Percentiles rank a stretch among this genome's conserved stretches.
Evolutionary conservation across 2,797 vertebrate genomes (phyloP).

Genomic region (Ataeniobius toweri): DNA sequence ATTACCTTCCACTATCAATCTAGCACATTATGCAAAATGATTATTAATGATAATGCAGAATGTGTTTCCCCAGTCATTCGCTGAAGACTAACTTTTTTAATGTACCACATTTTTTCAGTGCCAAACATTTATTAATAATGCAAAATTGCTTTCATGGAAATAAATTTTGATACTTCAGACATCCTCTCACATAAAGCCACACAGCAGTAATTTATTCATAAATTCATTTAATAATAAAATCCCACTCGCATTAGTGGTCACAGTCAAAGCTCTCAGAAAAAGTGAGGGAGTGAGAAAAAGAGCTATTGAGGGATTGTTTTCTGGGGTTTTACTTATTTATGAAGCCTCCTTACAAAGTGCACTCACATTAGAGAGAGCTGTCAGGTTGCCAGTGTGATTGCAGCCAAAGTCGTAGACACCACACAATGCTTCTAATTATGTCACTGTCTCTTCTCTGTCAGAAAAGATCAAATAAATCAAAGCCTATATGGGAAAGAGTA

Average conservation of each 20-base stretch:
- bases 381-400: constrained; percentile 63
- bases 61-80: constrained; percentile 39
- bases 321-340: constrained; percentile 72
- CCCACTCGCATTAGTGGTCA: constrained; percentile 38
- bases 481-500: constrained; percentile 68
- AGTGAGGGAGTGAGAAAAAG: constrained; percentile 36
- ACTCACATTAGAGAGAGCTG: constrained; percentile 66
- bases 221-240: constrained; percentile 65
- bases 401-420: constrained; percentile 56
- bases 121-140: constrained; percentile 64
- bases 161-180: constrained; percentile 37
- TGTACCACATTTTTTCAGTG: constrained; percentile 50
- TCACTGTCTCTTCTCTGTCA: constrained; percentile 67
- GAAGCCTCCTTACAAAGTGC: constrained; percentile 46
- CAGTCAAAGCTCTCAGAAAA: constrained; percentile 44
- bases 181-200: constrained; percentile 39
- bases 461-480: constrained; percentile 74
- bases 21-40: constrained; percentile 55
- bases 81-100: constrained; percentile 64
- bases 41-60: constrained; percentile 70
- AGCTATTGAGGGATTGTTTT: constrained; percentile 52
- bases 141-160: constrained; percentile 48
- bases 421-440: constrained; percentile 77
- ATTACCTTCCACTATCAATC: constrained; percentile 38
- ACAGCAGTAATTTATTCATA: constrained; percentile 69